Percentiles rank a stretch among this genome's conserved stretches.
These are phyloP conservation scores for Lithosia quadra DNA, from an alignment of 2,888 invertebrate genomes.

Conservation along the genomic window DNA sequence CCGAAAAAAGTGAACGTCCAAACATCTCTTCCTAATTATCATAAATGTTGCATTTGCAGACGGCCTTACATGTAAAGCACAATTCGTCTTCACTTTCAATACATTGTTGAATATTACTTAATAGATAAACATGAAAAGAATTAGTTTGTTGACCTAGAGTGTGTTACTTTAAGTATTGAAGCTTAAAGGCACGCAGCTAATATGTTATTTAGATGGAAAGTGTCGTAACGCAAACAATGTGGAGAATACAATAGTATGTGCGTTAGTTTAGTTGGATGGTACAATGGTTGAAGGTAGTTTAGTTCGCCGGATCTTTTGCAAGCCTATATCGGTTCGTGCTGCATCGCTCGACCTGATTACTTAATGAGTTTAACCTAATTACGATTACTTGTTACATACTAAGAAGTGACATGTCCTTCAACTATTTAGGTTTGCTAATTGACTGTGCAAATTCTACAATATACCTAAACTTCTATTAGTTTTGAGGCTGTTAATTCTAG, in stretches of 20 bases:
- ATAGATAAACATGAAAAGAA: constrained; percentile 32
- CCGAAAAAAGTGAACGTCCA: constrained; percentile 58
- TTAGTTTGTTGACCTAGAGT: constrained; percentile 36
- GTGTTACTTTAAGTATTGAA: constrained; percentile 24
- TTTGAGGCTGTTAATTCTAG: neutral
- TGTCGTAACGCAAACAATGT: constrained; percentile 54
- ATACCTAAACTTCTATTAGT: neutral
- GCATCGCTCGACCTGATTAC: constrained; percentile 61
- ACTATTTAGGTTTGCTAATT: neutral
- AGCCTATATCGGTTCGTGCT: constrained; percentile 57
- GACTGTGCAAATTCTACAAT: neutral
- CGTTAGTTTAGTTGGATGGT: constrained; percentile 51
- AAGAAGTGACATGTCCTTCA: constrained; percentile 7
- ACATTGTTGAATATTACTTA: constrained; percentile 46
- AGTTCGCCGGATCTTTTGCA: constrained; percentile 77
- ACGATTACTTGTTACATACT: constrained; percentile 15
- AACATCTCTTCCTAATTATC: constrained; percentile 58
- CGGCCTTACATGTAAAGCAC: constrained; percentile 48
- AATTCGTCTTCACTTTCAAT: constrained; percentile 50
- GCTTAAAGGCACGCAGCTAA: constrained; percentile 20
- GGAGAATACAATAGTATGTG: constrained; percentile 46
- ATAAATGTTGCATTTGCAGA: constrained; percentile 65
- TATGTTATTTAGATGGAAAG: constrained; percentile 26
- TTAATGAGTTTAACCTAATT: constrained; percentile 45
- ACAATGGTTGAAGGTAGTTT: constrained; percentile 61